phyloP scores from a whole-genome alignment of 2,888 invertebrate genomes.

The Acrobasis suavella region DNA sequence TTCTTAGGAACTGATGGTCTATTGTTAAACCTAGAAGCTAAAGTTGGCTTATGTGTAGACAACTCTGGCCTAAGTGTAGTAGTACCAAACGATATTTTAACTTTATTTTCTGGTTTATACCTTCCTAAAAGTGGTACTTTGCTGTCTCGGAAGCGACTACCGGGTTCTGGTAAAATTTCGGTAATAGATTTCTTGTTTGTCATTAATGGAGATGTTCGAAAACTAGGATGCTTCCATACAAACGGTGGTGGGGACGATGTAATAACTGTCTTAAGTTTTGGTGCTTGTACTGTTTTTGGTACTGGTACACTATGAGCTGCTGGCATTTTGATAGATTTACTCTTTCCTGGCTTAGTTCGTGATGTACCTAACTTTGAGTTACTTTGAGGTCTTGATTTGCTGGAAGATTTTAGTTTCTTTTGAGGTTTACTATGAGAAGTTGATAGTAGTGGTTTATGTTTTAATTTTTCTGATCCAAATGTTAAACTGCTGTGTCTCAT shows the following conservation, averaged over 20 bases:
- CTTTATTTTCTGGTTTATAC: conserved; percentile 38
- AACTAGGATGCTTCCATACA: conserved; percentile 27
- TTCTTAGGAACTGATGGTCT: conserved; percentile 18
- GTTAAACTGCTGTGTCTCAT: conserved; percentile 21
- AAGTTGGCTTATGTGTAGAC: conserved; percentile 14
- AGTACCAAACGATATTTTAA: conserved; percentile 45
- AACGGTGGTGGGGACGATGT: conserved; percentile 29
- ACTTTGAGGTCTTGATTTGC: conserved; percentile 23
- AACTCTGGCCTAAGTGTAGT: conserved; percentile 32
- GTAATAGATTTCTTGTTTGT: conserved; percentile 25
- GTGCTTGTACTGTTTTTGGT: conserved; percentile 41
- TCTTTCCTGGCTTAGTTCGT: conserved; percentile 23
- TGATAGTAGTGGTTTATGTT: not conserved
- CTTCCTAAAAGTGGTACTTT: conserved; percentile 32
- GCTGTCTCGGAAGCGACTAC: conserved; percentile 25
- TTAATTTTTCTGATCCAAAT: conserved; percentile 11
- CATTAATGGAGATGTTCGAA: conserved; percentile 26
- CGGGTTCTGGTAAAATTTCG: conserved; percentile 28
- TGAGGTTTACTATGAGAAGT: conserved; percentile 14
- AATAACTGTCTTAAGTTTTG: conserved; percentile 34
- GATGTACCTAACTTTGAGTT: conserved; percentile 19
- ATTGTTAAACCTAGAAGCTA: not conserved
- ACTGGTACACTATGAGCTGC: conserved; percentile 44
- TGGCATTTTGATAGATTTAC: conserved; percentile 38
- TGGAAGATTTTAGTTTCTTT: conserved; percentile 18